Percentiles rank a stretch among this genome's conserved stretches.
phyloP scores from a whole-genome alignment of 2,113 vertebrate genomes.

The Platichthys flesus region DNA sequence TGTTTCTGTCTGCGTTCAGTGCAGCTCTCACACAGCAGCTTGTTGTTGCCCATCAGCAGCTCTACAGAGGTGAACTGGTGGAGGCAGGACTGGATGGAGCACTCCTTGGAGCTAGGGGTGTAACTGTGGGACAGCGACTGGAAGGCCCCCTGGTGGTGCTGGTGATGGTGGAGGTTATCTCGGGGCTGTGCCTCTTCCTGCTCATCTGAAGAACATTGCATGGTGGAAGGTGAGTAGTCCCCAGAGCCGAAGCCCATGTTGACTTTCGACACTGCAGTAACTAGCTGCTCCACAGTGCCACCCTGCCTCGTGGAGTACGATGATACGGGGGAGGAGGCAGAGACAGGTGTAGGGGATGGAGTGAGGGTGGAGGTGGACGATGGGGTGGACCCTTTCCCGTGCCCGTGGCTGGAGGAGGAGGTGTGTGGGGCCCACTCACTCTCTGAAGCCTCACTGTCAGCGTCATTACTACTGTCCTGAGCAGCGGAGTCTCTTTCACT shows the following conservation, averaged over 20 bases:
- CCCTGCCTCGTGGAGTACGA: slow-evolving; percentile 58
- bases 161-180: slow-evolving; percentile 71
- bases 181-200: slow-evolving; percentile 55
- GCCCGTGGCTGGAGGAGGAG: slow-evolving; percentile 56
- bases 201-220: slow-evolving; percentile 69
- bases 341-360: slow-evolving; percentile 28
- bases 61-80: slow-evolving; percentile 97
- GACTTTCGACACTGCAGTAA: slow-evolving; percentile 86
- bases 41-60: slow-evolving; percentile 98
- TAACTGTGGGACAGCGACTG: slow-evolving; percentile 95
- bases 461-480: slow-evolving; percentile 92
- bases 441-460: slow-evolving; percentile 95
- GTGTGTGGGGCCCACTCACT: slow-evolving; percentile 83
- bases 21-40: slow-evolving; percentile 94
- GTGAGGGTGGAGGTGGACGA: slow-evolving; percentile 62
- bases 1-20: slow-evolving; percentile 87
- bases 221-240: slow-evolving; percentile 65
- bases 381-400: slow-evolving; percentile 55
- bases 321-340: slow-evolving; percentile 27
- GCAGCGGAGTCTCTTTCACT: slow-evolving; percentile 88
- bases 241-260: slow-evolving; percentile 74
- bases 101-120: slow-evolving; percentile 93
- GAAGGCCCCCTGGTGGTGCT: slow-evolving; percentile 88
- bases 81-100: slow-evolving; percentile 97
- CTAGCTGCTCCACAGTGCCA: slow-evolving; percentile 79